These are phyloP conservation scores for Ricordea florida DNA, from an alignment of 92 coral and sea anemone genomes.

Conservation along the genomic window DNA sequence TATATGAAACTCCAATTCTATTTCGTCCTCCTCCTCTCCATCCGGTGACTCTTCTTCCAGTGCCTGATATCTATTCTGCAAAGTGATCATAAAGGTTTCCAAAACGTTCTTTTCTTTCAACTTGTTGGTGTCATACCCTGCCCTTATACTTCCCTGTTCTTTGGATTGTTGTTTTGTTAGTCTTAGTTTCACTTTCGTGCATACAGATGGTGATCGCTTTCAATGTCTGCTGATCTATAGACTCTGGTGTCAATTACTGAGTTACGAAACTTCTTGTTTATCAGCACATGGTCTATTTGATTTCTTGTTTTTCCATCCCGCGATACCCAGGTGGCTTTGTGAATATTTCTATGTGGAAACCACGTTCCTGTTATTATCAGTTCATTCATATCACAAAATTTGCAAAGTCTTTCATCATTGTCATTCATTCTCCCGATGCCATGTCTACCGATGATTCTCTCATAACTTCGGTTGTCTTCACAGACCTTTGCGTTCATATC, in stretches of 20 bases:
- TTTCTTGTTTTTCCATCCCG: conserved; percentile 25
- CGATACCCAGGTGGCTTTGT: conserved; percentile 34
- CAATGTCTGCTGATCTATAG: conserved; percentile 46
- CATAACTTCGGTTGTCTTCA: background rate
- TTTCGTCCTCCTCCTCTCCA: background rate
- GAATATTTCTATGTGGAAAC: background rate
- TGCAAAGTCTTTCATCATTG: conserved; percentile 27
- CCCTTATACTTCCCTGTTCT: too few relatives aligned
- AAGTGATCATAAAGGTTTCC: too few relatives aligned
- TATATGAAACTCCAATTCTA: background rate
- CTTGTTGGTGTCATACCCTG: too few relatives aligned
- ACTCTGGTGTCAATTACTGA: conserved; percentile 52
- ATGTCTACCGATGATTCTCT: conserved; percentile 36
- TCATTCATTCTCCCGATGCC: conserved; percentile 20
- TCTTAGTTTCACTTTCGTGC: too few relatives aligned
- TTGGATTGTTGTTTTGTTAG: too few relatives aligned
- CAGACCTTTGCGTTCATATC: conserved; percentile 25
- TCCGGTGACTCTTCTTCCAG: background rate
- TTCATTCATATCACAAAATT: conserved; percentile 18
- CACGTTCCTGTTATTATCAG: conserved; percentile 3
- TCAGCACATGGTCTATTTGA: conserved; percentile 49
- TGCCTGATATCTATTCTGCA: background rate
- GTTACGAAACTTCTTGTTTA: conserved; percentile 29
- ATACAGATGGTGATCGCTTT: conserved; percentile 47
- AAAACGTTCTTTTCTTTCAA: too few relatives aligned